Percentiles rank a stretch among this genome's conserved stretches.
Evolutionary conservation across 2,888 invertebrate species (phyloP).

Genomic region (Trachelus troglodyta): DNA sequence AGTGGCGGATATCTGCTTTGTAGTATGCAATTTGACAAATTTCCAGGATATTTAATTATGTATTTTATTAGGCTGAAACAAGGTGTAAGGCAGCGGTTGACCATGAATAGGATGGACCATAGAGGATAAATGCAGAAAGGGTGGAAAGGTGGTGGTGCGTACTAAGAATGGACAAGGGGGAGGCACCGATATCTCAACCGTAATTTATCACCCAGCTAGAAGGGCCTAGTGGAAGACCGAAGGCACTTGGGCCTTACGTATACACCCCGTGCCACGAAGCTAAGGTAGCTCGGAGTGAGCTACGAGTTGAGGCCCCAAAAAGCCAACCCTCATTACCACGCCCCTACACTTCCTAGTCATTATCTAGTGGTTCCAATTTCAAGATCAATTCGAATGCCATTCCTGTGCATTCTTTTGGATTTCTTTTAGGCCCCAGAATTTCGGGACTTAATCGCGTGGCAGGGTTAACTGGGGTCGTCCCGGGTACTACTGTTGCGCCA

Average conservation of each 20-base stretch:
- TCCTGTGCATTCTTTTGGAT: not conserved
- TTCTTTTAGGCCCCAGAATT: not conserved
- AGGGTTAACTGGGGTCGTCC: not conserved
- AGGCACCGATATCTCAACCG: slow-evolving; percentile 58
- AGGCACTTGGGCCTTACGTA: slow-evolving; percentile 12
- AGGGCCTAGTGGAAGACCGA: slow-evolving; percentile 23
- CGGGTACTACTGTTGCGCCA: not conserved
- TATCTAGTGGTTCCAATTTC: slow-evolving; percentile 56
- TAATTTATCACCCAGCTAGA: slow-evolving; percentile 59
- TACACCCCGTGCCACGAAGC: slow-evolving; percentile 7
- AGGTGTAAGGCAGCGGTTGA: not conserved
- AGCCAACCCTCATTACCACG: slow-evolving; percentile 57
- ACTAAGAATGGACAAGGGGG: slow-evolving; percentile 52
- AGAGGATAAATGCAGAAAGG: slow-evolving; percentile 16
- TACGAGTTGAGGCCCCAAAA: slow-evolving; percentile 25
- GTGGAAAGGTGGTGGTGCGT: slow-evolving; percentile 30
- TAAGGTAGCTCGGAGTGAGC: slow-evolving; percentile 11
- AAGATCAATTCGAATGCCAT: slow-evolving; percentile 47
- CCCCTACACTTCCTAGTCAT: slow-evolving; percentile 59
- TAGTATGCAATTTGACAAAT: not conserved
- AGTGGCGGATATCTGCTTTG: not conserved
- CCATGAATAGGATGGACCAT: not conserved
- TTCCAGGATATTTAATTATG: not conserved
- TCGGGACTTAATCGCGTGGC: not conserved
- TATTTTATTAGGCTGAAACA: not conserved